Percentiles rank a stretch among this genome's conserved stretches.
Evolutionary conservation across 2,113 vertebrate species (phyloP).

Genomic region (Ondatra zibethicus): DNA sequence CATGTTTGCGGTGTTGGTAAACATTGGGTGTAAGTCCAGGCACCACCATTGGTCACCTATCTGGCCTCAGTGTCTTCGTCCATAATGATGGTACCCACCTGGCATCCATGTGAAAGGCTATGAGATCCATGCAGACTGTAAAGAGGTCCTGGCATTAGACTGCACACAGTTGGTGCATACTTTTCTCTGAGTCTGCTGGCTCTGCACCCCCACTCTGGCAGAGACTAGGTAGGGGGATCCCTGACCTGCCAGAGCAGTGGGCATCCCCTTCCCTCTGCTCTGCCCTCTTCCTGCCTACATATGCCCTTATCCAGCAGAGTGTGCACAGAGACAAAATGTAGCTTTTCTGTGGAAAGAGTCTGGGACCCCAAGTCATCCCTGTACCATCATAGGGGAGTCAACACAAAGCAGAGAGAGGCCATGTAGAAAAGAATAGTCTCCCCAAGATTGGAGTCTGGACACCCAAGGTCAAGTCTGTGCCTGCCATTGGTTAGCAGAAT

Average conservation of each 20-base stretch:
- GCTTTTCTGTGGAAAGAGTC: neutral
- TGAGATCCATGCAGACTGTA: neutral
- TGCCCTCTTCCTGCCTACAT: neutral
- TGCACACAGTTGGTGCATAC: accelerated
- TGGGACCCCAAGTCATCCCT: no score
- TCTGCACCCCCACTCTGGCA: neutral
- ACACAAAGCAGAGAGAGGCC: neutral
- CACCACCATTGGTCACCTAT: neutral
- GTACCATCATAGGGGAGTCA: neutral
- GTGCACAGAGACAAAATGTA: accelerated
- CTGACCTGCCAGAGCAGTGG: accelerated
- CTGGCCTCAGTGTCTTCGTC: neutral
- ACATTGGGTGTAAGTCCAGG: neutral
- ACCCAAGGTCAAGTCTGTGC: neutral
- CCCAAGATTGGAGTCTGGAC: neutral
- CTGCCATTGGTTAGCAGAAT: neutral
- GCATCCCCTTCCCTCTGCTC: neutral
- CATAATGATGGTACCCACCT: neutral
- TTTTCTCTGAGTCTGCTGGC: neutral
- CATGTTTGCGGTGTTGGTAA: neutral
- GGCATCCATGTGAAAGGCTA: no score
- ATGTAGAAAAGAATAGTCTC: neutral
- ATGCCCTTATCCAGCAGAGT: accelerated
- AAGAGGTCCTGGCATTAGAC: accelerated
- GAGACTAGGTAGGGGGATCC: neutral